Base-by-base conservation (phyloP, 2,888 invertebrate genomes). In the Punctoribates punctum region DNA sequence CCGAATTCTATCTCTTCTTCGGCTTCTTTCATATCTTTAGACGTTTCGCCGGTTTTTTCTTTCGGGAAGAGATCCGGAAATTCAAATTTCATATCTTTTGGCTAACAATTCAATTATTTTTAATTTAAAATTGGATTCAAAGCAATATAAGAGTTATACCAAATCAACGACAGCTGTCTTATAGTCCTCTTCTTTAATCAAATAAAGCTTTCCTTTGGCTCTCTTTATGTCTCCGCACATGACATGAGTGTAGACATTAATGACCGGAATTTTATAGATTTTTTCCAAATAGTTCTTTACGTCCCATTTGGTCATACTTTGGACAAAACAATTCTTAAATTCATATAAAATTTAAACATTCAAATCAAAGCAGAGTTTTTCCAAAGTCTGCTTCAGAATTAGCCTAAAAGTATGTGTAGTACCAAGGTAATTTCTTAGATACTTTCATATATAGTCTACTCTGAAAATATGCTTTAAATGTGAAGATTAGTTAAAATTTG, bases 281-380 rank as follows among this genome's bases (percentile, higher is more conserved):
- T 97, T 97, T 83, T 94, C 91, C 80, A 99, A 86, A 84, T 99
- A 99, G 84, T 94, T 94, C 83, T 89, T 90, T 0, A 99, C 87
- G 84, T 99, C 99, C 81, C 87, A 83, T 83, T 88, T 90, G 0
- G 94, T 95, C 98, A 99, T 99, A 87, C 86, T 86, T 81, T 73
- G 13, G 9, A 17, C 13, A 62, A 62, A 17, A 57, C 57, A 23
- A 23, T n/a, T 13, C 15, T 48, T 48, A 48, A 48, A 48, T 3
- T n/a, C n/a, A 17, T 4, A n/a, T n/a, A n/a, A n/a, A n/a, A n/a
- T n/a, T n/a, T 57, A n/a, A 17, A 20, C 5, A 48, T n/a, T 17
- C 20, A 54, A 54, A 54, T 54, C 54, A 54, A 20, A n/a, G n/a
- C n/a, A n/a, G n/a, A n/a, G n/a, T n/a, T n/a, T n/a, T n/a, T n/a